Evolutionary conservation across 2,113 vertebrate genomes (phyloP), one percentile per base, ranked within the genome.

Genomic region (Aegithalos caudatus): DNA sequence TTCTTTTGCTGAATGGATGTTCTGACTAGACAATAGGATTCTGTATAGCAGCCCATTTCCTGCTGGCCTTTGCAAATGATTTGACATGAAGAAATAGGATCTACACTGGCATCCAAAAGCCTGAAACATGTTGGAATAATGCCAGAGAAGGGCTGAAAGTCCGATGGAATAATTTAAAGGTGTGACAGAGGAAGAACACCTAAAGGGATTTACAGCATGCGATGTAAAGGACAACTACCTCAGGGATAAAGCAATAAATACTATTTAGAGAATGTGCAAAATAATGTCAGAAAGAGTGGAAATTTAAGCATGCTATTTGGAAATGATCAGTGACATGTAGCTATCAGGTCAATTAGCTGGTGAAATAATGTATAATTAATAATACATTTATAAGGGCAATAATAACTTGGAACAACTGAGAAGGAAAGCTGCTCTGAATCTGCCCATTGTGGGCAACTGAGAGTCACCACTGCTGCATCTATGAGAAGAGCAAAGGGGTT

Each of bases 361-460:
- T 45, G 45, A 35, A 82, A 69, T 87, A 57, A 81, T 23, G 35
- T 35, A 45, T 38, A 72, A 15, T n/a, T n/a, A n/a, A n/a, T n/a
- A n/a, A n/a, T n/a, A n/a, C n/a, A n/a, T n/a, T n/a, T n/a, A n/a
- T n/a, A n/a, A 74, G 7, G 7, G 25, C 21, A 74, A 56, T 45
- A 84, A 91, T 44, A 82, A n/a, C 33, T 53, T 80, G 50, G 40
- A 92, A 85, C 14, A 81, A 31, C 35, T 33, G 45, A 82, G 25
- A 40, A 90, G 22, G 15, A 69, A 87, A 40, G 9, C 12, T 85
- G 33, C 7, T 53, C 69, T 62, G 22, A 42, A 48, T 13, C 27
- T 91, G 38, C 1, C 38, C 11, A 28, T 70, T 3, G 1, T 0
- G 0, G 57, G 20, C 0, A 13, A 65, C 51, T 50, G 42, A 81